A percentile compares a stretch with the other conserved stretches of the same genome.
Conservation (phyloP, 2,113 vertebrate genomes). For the Drymodes brunneopygia region DNA sequence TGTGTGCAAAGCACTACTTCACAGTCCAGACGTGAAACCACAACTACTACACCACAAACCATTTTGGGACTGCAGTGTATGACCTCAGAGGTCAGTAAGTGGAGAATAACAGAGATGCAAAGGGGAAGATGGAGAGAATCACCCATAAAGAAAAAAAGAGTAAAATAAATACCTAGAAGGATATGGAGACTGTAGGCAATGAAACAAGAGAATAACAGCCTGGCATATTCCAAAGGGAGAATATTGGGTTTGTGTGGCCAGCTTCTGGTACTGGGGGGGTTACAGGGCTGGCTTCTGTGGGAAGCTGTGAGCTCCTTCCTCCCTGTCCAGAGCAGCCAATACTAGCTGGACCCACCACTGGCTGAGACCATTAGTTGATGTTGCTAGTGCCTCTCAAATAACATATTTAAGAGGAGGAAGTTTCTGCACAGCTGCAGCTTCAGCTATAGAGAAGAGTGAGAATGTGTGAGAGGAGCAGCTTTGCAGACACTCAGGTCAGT, state of each 20-base stretch:
- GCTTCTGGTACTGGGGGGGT: not conserved
- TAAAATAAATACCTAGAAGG: not conserved
- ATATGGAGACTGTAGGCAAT: not conserved
- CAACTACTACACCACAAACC: conserved; percentile 1
- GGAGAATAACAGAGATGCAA: not conserved
- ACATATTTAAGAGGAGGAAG: not conserved
- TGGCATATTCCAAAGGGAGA: not conserved
- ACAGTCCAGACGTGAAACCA: not conserved
- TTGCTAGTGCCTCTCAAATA: not conserved
- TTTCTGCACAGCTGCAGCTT: not conserved
- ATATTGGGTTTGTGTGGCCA: not conserved
- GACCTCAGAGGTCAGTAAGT: not conserved
- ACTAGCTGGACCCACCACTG: not conserved
- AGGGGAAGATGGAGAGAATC: not conserved
- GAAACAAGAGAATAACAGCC: not conserved
- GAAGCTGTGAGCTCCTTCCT: not conserved
- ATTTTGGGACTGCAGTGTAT: not conserved
- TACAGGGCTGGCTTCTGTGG: not conserved
- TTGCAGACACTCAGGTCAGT: not conserved
- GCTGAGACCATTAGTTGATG: not conserved
- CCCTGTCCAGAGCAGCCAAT: rapidly evolving
- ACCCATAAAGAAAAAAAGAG: not conserved
- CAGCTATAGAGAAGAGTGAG: not conserved
- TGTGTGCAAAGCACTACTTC: not conserved
- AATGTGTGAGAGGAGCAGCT: not conserved